These are phyloP conservation scores for Dyspetes luteomarginatus DNA, from an alignment of 2,888 invertebrate genomes.

Conservation along the genomic window DNA sequence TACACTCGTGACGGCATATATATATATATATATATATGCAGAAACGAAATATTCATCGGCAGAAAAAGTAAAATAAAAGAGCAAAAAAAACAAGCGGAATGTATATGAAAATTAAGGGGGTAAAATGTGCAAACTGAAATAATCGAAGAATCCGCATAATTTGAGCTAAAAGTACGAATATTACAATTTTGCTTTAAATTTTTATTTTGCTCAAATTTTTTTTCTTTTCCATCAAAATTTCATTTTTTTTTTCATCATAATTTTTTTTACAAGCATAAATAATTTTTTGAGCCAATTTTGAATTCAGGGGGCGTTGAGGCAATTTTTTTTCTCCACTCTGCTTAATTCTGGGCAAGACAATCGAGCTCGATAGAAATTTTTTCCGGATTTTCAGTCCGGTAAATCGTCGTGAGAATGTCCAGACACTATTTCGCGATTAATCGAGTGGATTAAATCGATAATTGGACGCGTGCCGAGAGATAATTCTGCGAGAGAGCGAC, in stretches of 20 bases:
- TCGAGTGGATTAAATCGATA: constrained; percentile 62
- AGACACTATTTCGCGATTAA: constrained; percentile 42
- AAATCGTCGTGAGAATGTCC: too few species aligned
- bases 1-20: too few species aligned
- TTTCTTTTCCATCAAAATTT: neutral
- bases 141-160: too few species aligned
- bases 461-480: constrained; percentile 62
- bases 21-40: too few species aligned
- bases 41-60: too few species aligned
- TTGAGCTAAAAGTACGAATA: too few species aligned
- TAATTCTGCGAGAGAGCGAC: neutral
- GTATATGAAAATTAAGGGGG: too few species aligned
- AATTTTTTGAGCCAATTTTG: neutral
- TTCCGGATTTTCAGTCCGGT: too few species aligned
- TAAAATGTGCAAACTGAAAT: too few species aligned
- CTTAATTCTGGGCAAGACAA: neutral
- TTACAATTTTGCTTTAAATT: too few species aligned
- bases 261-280: neutral
- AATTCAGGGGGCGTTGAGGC: too few species aligned
- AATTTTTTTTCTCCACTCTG: too few species aligned
- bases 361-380: neutral
- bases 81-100: neutral
- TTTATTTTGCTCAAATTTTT: neutral
- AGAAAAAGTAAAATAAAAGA: neutral
- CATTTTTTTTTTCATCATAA: neutral